A percentile compares a stretch with the other conserved stretches of the same genome.
Evolutionary conservation across 1,140 invertebrate genomes (phyloP).

Genomic region (Brachionus manjavacas): DNA sequence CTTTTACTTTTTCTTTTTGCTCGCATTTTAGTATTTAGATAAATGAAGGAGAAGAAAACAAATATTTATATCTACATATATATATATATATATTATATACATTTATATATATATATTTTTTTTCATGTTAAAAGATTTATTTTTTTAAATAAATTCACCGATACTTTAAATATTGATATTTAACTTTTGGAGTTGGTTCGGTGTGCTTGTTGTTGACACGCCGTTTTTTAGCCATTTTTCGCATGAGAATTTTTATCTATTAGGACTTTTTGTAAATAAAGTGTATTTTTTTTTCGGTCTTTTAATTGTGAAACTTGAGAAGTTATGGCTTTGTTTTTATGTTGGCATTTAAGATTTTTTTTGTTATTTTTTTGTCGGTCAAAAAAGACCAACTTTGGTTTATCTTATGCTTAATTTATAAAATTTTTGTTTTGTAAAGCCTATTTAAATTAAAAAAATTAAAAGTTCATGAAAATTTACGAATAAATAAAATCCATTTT

Average conservation of each 20-base stretch:
- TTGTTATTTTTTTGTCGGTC: not conserved
- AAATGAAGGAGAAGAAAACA: not conserved
- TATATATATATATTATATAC: no score
- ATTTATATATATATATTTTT: no score
- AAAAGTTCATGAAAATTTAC: not conserved
- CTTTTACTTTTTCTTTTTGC: not conserved
- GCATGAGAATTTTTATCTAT: not conserved
- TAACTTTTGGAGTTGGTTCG: not conserved
- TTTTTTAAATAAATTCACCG: not conserved
- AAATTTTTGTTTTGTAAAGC: conserved; percentile 27
- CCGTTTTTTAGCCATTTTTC: not conserved
- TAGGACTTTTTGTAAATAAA: not conserved
- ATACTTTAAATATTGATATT: not conserved
- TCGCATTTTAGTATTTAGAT: conserved; percentile 6
- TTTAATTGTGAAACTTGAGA: not conserved
- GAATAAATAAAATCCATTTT: not conserved
- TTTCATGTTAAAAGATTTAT: not conserved
- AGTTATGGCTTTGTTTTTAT: not conserved
- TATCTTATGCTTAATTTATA: conserved; percentile 27
- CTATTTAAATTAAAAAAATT: conserved; percentile 6
- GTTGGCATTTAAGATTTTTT: not conserved
- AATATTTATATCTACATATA: not conserved
- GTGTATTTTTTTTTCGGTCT: not conserved
- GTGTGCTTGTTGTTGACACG: not conserved
- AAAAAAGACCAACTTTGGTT: not conserved